These are phyloP conservation scores for Taurulus bubalis DNA, from an alignment of 2,113 vertebrate species.

Conservation along the genomic window DNA sequence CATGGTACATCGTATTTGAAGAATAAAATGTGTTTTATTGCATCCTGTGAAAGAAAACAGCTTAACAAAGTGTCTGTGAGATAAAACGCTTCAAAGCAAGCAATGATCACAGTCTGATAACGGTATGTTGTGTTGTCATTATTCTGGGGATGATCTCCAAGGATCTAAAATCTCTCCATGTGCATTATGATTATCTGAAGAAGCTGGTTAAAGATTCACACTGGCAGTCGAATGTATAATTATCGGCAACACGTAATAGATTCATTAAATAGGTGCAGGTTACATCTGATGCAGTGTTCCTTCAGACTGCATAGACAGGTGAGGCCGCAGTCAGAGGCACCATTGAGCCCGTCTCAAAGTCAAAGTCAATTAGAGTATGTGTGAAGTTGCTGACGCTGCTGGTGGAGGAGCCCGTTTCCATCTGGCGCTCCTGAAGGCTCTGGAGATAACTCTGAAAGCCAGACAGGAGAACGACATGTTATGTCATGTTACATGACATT, in stretches of 20 bases:
- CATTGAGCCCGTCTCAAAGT: conserved; percentile 88
- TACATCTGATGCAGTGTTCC: conserved; percentile 3
- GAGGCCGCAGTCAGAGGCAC: conserved; percentile 83
- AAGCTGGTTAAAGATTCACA: not conserved
- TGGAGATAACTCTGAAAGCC: conserved; percentile 87
- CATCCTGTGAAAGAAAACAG: not conserved
- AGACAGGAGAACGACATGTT: not conserved
- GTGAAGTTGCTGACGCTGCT: conserved; percentile 82
- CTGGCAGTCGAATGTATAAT: not conserved
- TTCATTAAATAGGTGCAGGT: not conserved
- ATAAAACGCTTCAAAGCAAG: conserved; percentile 11
- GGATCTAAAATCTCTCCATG: not conserved
- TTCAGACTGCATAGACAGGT: conserved; percentile 76
- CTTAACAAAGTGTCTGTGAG: conserved; percentile 3
- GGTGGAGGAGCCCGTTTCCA: conserved; percentile 82
- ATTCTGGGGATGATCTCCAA: conserved; percentile 12
- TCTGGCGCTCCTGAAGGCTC: conserved; percentile 86
- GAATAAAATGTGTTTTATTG: not conserved
- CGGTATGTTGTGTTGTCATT: conserved; percentile 18
- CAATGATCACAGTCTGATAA: not conserved
- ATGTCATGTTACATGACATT: not conserved
- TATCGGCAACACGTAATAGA: not conserved
- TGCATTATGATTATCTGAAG: conserved; percentile 8
- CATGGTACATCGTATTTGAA: not conserved
- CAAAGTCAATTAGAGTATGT: conserved; percentile 85